A percentile compares a stretch with the other conserved stretches of the same genome.
Conservation (phyloP, 1,140 invertebrate species). For the Lethocerus indicus region DNA sequence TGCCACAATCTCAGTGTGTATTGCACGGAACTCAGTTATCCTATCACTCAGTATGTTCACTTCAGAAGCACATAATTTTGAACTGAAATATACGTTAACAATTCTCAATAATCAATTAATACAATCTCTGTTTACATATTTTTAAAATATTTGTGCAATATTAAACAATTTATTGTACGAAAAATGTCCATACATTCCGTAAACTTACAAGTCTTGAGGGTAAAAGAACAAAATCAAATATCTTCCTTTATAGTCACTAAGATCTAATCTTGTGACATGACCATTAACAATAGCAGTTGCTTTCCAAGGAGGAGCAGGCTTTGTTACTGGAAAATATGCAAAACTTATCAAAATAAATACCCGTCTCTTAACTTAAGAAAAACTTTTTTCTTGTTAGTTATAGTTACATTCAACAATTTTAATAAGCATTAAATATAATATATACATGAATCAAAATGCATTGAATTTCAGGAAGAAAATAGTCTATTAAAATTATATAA, state of each 20-base stretch:
- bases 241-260: constrained; percentile 80
- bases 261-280: constrained; percentile 76
- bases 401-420: too few relatives aligned
- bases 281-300: constrained; percentile 85
- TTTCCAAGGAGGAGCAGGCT: constrained; percentile 66
- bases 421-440: too few relatives aligned
- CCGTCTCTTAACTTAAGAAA: too few relatives aligned
- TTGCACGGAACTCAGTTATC: constrained; percentile 65
- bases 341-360: too few relatives aligned
- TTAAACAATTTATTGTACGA: neutral
- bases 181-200: too few relatives aligned
- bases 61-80: constrained; percentile 88
- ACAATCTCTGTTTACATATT: neutral
- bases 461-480: too few relatives aligned
- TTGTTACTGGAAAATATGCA: constrained; percentile 58
- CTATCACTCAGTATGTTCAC: constrained; percentile 84
- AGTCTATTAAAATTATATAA: too few relatives aligned
- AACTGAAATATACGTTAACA: constrained; percentile 24
- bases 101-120: constrained; percentile 7
- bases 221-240: constrained; percentile 97
- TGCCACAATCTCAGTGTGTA: constrained; percentile 69
- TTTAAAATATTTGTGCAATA: neutral
- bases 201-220: constrained; percentile 87
- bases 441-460: too few relatives aligned
- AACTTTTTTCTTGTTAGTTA: too few relatives aligned